phyloP scores from a whole-genome alignment of 2,888 invertebrate species.

The Charanyca ferruginea region DNA sequence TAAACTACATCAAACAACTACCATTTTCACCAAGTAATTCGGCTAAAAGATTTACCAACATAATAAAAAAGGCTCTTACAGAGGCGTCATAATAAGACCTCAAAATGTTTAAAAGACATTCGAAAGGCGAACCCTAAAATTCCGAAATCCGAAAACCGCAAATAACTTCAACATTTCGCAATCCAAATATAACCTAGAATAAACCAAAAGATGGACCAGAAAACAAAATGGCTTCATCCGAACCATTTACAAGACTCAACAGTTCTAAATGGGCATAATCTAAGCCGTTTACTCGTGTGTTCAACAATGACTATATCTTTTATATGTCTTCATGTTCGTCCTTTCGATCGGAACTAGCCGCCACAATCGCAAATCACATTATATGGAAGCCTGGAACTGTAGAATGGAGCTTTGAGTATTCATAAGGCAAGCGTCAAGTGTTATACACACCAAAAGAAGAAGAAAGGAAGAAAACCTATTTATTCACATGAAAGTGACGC shows the following conservation, averaged over 20 bases:
- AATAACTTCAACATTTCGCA: neutral
- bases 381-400: slow-evolving; percentile 28
- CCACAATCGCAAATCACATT: slow-evolving; percentile 56
- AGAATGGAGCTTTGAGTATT: neutral
- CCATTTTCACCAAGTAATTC: too few relatives aligned
- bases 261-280: neutral
- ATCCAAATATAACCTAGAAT: neutral
- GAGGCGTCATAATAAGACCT: too few relatives aligned
- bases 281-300: slow-evolving; percentile 9
- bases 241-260: slow-evolving; percentile 7
- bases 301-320: slow-evolving; percentile 33
- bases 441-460: too few relatives aligned
- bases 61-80: too few relatives aligned
- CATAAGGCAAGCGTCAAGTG: neutral
- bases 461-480: too few relatives aligned
- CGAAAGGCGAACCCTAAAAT: neutral
- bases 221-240: slow-evolving; percentile 29
- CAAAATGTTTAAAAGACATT: too few relatives aligned
- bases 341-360: slow-evolving; percentile 33
- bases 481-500: too few relatives aligned
- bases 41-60: too few relatives aligned
- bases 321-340: slow-evolving; percentile 31
- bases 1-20: too few relatives aligned
- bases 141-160: neutral
- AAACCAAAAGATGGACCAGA: neutral